Conservation (phyloP, 1,140 invertebrate species). For the Brachionus angularis region DNA sequence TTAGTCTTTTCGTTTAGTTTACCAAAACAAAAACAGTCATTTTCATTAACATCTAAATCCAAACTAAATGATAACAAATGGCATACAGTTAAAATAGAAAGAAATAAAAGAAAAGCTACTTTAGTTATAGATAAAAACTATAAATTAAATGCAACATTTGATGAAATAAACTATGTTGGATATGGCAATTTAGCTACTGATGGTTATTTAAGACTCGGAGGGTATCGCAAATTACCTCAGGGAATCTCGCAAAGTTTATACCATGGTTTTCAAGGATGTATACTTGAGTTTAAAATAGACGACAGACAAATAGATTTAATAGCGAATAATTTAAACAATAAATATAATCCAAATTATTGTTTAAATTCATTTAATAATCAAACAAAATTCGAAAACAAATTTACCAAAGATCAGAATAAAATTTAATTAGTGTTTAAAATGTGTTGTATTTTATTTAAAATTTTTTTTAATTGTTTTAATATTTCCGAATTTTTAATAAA, state of each 20-base stretch:
- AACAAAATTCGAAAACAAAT: neutral
- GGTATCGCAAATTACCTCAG: neutral
- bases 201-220: slow-evolving; percentile 8
- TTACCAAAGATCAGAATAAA: no score
- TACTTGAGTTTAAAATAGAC: slow-evolving; percentile 10
- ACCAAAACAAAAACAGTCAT: slow-evolving; percentile 18
- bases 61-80: slow-evolving; percentile 2
- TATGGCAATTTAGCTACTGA: slow-evolving; percentile 19
- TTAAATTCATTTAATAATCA: neutral
- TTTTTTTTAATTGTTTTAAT: neutral
- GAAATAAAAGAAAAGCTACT: neutral
- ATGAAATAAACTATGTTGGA: slow-evolving; percentile 13
- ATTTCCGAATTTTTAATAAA: slow-evolving; percentile 9
- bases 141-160: slow-evolving; percentile 23
- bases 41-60: neutral
- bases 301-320: slow-evolving; percentile 5
- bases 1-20: slow-evolving; percentile 22
- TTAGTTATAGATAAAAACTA: neutral
- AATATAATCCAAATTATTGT: slow-evolving; percentile 20
- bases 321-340: neutral
- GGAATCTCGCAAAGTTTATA: neutral
- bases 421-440: no score
- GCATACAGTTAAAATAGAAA: neutral
- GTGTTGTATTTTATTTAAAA: slow-evolving; percentile 3
- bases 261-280: slow-evolving; percentile 18